phyloP scores from a whole-genome alignment of 2,113 vertebrate genomes.

The Elanus axillaris region DNA sequence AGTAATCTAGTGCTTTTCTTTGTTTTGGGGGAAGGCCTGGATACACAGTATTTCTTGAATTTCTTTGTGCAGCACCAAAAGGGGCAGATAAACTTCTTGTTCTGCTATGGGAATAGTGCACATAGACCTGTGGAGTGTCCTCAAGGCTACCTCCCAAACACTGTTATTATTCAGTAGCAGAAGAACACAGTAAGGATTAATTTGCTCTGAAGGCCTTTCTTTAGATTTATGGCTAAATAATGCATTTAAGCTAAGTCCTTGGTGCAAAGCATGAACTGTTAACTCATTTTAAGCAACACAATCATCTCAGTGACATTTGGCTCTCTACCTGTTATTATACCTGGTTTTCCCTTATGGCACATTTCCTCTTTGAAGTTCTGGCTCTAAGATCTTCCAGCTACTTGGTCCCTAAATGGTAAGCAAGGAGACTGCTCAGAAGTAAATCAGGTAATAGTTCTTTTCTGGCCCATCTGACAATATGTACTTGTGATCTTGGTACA shows the following conservation, averaged over 20 bases:
- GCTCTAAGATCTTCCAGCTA: neutral
- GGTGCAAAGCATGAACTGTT: neutral
- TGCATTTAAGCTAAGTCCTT: neutral
- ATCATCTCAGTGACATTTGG: neutral
- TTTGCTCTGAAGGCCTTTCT: neutral
- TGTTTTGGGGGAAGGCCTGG: neutral
- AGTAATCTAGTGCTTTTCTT: neutral
- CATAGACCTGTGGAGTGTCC: neutral
- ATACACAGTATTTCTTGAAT: neutral
- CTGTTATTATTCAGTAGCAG: neutral
- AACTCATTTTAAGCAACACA: neutral
- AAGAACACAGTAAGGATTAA: neutral
- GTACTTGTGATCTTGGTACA: neutral
- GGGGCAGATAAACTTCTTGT: neutral
- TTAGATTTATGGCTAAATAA: neutral
- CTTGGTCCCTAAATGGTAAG: neutral
- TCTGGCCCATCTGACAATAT: no score
- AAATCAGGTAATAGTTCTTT: neutral
- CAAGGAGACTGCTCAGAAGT: neutral
- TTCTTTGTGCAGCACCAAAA: neutral
- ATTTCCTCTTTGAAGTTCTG: neutral
- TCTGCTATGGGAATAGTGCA: neutral
- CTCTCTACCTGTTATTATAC: neutral
- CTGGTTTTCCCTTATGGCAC: neutral
- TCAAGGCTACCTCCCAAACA: neutral